Evolutionary conservation across 2,797 vertebrate genomes (phyloP), one percentile per base, ranked within the genome.

Genomic region (Carapus acus): DNA sequence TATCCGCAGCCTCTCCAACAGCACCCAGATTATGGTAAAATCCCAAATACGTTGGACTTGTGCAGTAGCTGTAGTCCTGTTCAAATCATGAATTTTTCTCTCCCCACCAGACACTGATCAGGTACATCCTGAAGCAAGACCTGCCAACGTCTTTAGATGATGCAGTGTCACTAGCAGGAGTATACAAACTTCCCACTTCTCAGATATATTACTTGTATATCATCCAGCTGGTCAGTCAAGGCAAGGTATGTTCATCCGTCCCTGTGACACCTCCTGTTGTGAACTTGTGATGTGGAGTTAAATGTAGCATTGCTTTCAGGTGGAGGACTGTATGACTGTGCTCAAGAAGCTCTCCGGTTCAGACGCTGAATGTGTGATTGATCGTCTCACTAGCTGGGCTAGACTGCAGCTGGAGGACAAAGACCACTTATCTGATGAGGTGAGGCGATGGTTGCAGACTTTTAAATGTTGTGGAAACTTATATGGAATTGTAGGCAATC

Each of bases 51-150:
- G 14, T 33, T 33, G 12, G 31, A 33, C 12, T 33, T 33, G 3
- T n/a, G n/a, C n/a, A n/a, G n/a, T 13, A 33, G 12, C 3, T 33
- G 2, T 2, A 43, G 6, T 40, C 34, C 2, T 51, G 11, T 38
- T 59, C 7, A 6, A 43, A 1, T 49, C 6, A 38, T 51, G 4
- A 29, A 1, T 41, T 12, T 64, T 24, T 36, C 1, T 41, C 9
- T 62, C 13, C 45, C 23, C 65, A 53, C 17, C 79, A 99, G 96
- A 89, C 81, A 14, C 81, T 97, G 43, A 89, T 92, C 24, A 89
- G 90, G 66, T 92, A 92, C 67, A 96, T 99, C 63, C 83, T 97
- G 23, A 95, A 91, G 52, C 93, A 96, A 81, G 89, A 93, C 51
- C 65, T 89, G 1, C 80, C 88, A 0, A 86, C 86, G 27, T 95